A percentile compares a stretch with the other conserved stretches of the same genome.
phyloP scores from a whole-genome alignment of 1,140 invertebrate genomes.

The Phymorhynchus buccinoides region DNA sequence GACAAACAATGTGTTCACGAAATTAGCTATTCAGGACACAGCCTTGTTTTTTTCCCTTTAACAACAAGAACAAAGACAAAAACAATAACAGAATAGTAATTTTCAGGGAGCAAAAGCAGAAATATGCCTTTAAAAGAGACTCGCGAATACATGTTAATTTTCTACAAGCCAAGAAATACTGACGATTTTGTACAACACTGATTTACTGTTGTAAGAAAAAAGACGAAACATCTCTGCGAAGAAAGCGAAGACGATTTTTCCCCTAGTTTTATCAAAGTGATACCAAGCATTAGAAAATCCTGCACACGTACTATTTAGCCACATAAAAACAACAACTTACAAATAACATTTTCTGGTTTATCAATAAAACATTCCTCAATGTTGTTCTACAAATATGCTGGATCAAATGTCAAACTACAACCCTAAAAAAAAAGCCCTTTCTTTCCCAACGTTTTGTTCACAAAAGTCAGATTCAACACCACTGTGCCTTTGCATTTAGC shows the following conservation, averaged over 20 bases:
- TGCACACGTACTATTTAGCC: too few species aligned
- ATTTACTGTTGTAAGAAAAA: background rate
- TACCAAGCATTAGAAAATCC: too few species aligned
- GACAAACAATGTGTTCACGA: background rate
- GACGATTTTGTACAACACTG: background rate
- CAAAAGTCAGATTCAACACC: background rate
- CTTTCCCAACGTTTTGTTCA: background rate
- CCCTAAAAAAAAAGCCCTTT: background rate
- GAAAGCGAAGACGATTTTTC: background rate
- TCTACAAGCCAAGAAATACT: background rate
- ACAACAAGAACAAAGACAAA: too few species aligned
- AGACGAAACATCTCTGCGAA: background rate
- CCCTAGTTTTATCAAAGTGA: too few species aligned
- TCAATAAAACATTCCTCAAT: too few species aligned
- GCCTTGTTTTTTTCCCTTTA: too few species aligned
- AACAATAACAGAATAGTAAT: background rate
- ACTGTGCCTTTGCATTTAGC: background rate
- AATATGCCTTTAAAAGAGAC: background rate
- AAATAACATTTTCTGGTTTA: background rate
- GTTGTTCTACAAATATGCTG: background rate
- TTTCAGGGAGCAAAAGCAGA: background rate
- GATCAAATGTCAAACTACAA: background rate
- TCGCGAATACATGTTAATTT: background rate
- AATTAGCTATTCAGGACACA: too few species aligned
- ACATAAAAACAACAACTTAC: too few species aligned